Conservation (phyloP, 2,888 invertebrate genomes). For the Athalia cordata region DNA sequence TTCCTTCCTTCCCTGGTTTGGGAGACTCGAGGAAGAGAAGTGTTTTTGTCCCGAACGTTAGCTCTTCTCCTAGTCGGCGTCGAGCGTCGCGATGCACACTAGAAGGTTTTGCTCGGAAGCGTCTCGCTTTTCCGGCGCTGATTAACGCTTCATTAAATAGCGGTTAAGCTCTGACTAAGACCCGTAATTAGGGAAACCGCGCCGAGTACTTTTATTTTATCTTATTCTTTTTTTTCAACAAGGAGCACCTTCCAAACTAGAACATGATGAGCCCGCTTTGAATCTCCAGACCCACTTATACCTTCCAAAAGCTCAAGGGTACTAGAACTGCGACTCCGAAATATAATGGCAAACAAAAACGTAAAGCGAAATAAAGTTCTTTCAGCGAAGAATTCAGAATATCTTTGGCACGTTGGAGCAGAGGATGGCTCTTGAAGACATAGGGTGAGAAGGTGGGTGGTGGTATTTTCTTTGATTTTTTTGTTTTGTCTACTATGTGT, state of each 20-base stretch:
- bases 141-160: constrained; percentile 55
- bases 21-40: constrained; percentile 2
- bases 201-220: constrained; percentile 42
- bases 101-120: constrained; percentile 36
- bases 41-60: constrained; percentile 17
- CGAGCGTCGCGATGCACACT: constrained; percentile 44
- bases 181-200: constrained; percentile 45
- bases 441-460: neutral
- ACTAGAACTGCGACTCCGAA: neutral
- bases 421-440: neutral
- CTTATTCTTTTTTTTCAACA: neutral
- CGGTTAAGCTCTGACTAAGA: constrained; percentile 47
- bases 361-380: neutral
- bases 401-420: neutral
- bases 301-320: neutral
- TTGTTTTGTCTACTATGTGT: too few species aligned
- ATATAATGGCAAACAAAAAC: neutral
- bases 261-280: neutral
- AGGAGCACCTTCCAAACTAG: constrained; percentile 17
- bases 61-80: constrained; percentile 12
- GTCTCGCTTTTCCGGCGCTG: constrained; percentile 46
- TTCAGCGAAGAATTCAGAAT: constrained; percentile 2
- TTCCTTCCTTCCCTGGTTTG: constrained; percentile 3
- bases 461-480: neutral
- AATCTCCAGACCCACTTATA: neutral